Conservation (phyloP, 2,113 vertebrate species). For the Macroglossus sobrinus region DNA sequence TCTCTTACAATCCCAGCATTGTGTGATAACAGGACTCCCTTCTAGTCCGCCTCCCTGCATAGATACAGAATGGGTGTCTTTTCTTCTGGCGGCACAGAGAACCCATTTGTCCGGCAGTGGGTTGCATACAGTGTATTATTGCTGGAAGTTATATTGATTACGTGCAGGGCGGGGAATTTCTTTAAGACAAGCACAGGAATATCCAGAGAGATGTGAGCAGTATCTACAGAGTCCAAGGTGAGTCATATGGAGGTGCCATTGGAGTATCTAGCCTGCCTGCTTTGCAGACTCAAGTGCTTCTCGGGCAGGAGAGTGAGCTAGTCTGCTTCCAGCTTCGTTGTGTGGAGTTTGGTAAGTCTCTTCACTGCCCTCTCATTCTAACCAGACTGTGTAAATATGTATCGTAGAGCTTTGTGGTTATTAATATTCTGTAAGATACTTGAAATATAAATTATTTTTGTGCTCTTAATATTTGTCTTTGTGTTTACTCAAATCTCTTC, state of each 20-base stretch:
- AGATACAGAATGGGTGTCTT: neutral
- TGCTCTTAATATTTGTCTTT: neutral
- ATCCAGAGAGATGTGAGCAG: conserved; percentile 31
- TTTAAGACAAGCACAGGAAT: conserved; percentile 42
- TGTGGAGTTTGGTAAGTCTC: conserved; percentile 53
- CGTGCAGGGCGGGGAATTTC: conserved; percentile 51
- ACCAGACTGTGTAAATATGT: neutral
- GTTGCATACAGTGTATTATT: neutral
- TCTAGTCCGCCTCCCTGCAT: neutral
- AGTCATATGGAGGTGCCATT: conserved; percentile 46
- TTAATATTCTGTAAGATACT: neutral
- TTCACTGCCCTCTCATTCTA: neutral
- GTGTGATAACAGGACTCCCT: neutral
- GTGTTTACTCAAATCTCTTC: neutral
- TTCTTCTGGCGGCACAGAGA: conserved; percentile 23
- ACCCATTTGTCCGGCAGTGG: neutral
- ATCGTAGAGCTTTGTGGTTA: neutral
- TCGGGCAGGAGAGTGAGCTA: neutral
- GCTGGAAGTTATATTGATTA: neutral
- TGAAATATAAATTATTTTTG: neutral
- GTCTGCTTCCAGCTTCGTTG: neutral
- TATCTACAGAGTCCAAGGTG: conserved; percentile 50
- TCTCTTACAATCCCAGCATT: neutral
- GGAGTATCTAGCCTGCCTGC: neutral
- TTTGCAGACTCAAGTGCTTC: neutral